A percentile compares a stretch with the other conserved stretches of the same genome.
Evolutionary conservation across 2,888 invertebrate species (phyloP).

Genomic region (Hemicrepidius hirtus): DNA sequence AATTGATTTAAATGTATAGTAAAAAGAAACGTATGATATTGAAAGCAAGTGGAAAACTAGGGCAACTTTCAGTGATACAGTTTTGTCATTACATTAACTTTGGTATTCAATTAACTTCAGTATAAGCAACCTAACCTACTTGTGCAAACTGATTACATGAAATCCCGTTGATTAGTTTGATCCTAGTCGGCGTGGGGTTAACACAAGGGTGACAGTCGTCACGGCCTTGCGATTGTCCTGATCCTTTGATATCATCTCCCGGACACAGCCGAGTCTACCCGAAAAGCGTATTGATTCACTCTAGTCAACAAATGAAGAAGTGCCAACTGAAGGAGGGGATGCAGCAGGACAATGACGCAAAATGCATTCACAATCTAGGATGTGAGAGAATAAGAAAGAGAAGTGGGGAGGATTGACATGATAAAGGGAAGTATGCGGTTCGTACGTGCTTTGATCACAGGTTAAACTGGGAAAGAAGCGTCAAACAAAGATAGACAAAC

Average conservation of each 20-base stretch:
- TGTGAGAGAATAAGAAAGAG: conserved; percentile 46
- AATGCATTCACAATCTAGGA: conserved; percentile 46
- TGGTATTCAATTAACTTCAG: conserved; percentile 50
- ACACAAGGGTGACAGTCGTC: conserved; percentile 68
- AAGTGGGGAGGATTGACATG: conserved; percentile 54
- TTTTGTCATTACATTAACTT: conserved; percentile 42
- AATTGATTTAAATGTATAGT: too few species aligned
- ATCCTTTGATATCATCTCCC: conserved; percentile 65
- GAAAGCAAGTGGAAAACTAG: conserved; percentile 7
- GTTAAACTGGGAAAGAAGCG: conserved; percentile 66
- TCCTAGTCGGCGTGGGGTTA: conserved; percentile 65
- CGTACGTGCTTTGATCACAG: conserved; percentile 65
- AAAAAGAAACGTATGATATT: background rate
- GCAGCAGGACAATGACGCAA: conserved; percentile 62
- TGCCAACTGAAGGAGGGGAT: conserved; percentile 62
- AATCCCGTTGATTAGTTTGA: conserved; percentile 64
- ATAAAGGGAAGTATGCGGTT: conserved; percentile 64
- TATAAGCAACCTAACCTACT: conserved; percentile 55
- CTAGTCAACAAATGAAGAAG: conserved; percentile 69
- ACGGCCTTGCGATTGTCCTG: conserved; percentile 67
- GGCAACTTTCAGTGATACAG: conserved; percentile 19
- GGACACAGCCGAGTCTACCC: conserved; percentile 63
- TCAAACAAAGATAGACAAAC: conserved; percentile 62
- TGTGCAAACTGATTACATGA: conserved; percentile 54
- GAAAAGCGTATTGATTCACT: conserved; percentile 68